Base-by-base conservation (phyloP, 1,140 invertebrate species). In the Drosophila ohnishii region DNA sequence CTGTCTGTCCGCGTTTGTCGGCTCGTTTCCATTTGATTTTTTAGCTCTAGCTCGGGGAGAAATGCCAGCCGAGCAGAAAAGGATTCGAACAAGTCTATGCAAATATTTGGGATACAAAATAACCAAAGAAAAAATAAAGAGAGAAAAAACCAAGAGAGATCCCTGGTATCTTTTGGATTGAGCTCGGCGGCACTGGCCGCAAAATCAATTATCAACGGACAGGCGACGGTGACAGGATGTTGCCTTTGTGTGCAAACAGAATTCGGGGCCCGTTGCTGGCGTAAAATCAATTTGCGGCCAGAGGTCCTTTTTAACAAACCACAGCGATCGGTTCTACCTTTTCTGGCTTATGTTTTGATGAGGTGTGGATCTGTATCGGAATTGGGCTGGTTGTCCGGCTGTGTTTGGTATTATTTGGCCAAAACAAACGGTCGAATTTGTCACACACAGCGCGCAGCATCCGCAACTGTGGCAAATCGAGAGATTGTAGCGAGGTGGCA, bases 131-230 rank as follows among this genome's bases (percentile, higher is more conserved):
- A 32, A 13, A 34, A 22, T 22, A 22, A 22, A 1, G 22, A 44
- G 28, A 14, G n/a, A 16, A 28, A 53, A 30, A 48, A 32, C 59
- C 7, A 34, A 53, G 47, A 16, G 19, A 30, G 30, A 47, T 42
- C 47, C 42, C 34, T 16, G 60, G 58, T 58, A 58, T 71, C 65
- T 50, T 39, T n/a, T 44, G 57, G 69, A 88, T 90, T 75, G 61
- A 66, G 76, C 53, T 19, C 50, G 30, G 1, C 50, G 30, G 1
- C 30, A 19, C 16, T 60, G 61, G 78, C 90, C 90, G 78, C 90
- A 90, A 91, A 90, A 90, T 90, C 89, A 90, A 90, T 90, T 90
- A 90, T 90, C 73, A 90, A 90, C 87, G 86, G 71, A 40, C 65
- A 56, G 53, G 30, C 42, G 44, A 16, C 55, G 64, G 34, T 71